These are phyloP conservation scores for Onchidella celtica DNA, from an alignment of 2,888 invertebrate species.

Conservation along the genomic window DNA sequence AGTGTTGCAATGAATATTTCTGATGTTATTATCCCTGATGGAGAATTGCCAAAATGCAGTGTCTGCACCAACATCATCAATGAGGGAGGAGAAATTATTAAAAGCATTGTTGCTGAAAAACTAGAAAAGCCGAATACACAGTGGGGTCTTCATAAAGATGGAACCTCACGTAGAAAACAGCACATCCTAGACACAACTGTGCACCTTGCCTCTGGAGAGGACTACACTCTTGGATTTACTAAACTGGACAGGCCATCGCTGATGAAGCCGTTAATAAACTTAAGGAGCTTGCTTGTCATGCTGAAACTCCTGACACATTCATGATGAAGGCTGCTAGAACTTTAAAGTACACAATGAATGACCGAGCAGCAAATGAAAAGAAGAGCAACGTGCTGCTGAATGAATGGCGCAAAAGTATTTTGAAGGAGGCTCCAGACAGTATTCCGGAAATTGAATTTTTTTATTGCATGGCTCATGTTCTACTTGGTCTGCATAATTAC, in stretches of 20 bases:
- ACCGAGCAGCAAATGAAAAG: neutral
- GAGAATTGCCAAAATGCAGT: neutral
- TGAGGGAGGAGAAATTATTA: neutral
- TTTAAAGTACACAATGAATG: neutral
- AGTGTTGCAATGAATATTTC: neutral
- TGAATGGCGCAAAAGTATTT: neutral
- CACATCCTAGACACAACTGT: neutral
- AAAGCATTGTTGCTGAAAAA: neutral
- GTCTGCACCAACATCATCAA: neutral
- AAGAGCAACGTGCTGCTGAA: neutral
- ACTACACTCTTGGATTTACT: neutral
- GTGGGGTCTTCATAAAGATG: neutral
- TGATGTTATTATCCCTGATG: neutral
- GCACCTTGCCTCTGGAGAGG: neutral
- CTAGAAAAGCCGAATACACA: neutral
- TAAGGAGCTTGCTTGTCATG: neutral
- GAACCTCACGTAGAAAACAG: neutral
- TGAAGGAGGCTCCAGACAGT: neutral
- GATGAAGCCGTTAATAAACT: neutral
- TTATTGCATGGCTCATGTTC: neutral
- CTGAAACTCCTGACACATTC: neutral
- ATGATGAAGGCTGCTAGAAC: neutral
- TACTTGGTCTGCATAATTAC: neutral
- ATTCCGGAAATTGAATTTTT: neutral
- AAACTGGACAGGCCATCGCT: neutral